Evolutionary conservation across 2,113 vertebrate species (phyloP), one percentile per base, ranked within the genome.

Genomic region (Sorex fumeus): DNA sequence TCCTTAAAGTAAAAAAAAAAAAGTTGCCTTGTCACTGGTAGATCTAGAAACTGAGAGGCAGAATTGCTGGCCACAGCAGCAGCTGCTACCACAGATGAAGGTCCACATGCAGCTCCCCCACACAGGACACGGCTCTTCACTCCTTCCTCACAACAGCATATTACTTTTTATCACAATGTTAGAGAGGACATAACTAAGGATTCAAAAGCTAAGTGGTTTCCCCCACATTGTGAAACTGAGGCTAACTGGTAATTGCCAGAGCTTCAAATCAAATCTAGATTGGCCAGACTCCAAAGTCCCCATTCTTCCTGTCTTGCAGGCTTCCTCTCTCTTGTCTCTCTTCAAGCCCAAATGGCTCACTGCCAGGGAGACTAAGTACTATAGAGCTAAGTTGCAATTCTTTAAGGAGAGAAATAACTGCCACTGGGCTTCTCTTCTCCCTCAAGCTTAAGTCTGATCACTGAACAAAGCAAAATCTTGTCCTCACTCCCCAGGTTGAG

Each of bases 171-270:
- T 82, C 40, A 21, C 64, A n/a, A 4, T 40, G 53, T 93, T 71
- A 21, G 36, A 93, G 62, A 18, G n/a, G 9, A 89, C 91, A 30
- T 36, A 81, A 40, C 16, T 27, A 36, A 91, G 36, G 19, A 70
- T 78, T 70, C 50, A 72, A 32, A 79, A 62, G 18, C 32, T 69
- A 81, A 82, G 43, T 32, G 6, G 66, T 70, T 84, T 57, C 9
- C 32, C 74, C 40, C 3, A 30, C 64, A 53, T 53, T 7, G 3
- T 43, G 43, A 28, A 43, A 71, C 1, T 79, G 66, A 79, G 60
- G 27, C 27, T 11, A 5, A 8, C 28, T 40, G 36, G 36, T 66
- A 70, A 76, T 21, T 30, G 21, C 18, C 75, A 34, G 60, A 2
- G 30, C 5, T 18, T 36, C 78, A 16, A 64, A 78, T 78, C 21